phyloP scores from a whole-genome alignment of 2,888 invertebrate genomes.

The Nemotelus nigrinus region DNA sequence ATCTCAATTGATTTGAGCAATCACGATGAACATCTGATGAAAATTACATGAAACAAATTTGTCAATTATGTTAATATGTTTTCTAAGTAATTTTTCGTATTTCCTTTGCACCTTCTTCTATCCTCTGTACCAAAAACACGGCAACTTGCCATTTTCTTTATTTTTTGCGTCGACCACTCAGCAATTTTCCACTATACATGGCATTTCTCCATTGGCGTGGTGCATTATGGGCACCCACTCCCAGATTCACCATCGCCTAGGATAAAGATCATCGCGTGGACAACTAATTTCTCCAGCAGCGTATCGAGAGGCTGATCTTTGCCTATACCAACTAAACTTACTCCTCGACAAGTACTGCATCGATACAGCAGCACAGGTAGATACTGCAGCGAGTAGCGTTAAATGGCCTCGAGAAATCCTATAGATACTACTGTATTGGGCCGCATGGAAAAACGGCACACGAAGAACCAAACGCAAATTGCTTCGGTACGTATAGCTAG shows the following conservation, averaged over 20 bases:
- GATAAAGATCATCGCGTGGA: slow-evolving; percentile 45
- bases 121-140: not conserved
- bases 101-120: not conserved
- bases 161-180: not conserved
- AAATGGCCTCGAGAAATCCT: slow-evolving; percentile 19
- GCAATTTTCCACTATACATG: not conserved
- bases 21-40: not conserved
- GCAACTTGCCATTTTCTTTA: not conserved
- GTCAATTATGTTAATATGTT: slow-evolving; percentile 35
- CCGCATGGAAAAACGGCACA: not conserved
- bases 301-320: slow-evolving; percentile 36
- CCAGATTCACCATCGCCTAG: not conserved
- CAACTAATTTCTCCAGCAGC: slow-evolving; percentile 45
- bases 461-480: too few species aligned
- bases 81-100: slow-evolving; percentile 15
- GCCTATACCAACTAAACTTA: not conserved
- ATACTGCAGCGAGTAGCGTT: not conserved
- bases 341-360: too few species aligned
- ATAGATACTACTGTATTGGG: slow-evolving; percentile 14
- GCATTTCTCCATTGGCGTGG: not conserved
- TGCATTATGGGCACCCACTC: slow-evolving; percentile 9
- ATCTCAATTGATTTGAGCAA: slow-evolving; percentile 10
- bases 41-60: slow-evolving; percentile 25
- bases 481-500: too few species aligned
- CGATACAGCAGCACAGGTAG: too few species aligned